These are phyloP conservation scores for Gobiocypris rarus DNA, from an alignment of 2,113 vertebrate genomes.

Conservation along the genomic window DNA sequence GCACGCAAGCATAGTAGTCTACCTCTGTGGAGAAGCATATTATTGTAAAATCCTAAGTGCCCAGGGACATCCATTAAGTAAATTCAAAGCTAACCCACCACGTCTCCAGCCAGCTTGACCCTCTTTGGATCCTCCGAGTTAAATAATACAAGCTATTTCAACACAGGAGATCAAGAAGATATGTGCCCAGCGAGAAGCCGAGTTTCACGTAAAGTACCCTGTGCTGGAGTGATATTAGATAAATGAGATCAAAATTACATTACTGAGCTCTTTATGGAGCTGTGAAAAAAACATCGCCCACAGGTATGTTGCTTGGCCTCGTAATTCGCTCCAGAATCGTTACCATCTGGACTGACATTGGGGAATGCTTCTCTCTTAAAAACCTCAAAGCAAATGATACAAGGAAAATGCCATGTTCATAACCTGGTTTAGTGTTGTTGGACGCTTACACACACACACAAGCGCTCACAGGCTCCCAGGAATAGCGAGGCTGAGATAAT, in stretches of 20 bases:
- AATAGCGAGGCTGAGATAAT: slow-evolving; percentile 42
- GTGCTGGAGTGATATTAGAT: slow-evolving; percentile 75
- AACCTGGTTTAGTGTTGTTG: slow-evolving; percentile 75
- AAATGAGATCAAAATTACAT: slow-evolving; percentile 84
- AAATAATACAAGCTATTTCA: slow-evolving; percentile 58
- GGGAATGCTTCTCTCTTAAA: slow-evolving; percentile 79
- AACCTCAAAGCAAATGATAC: slow-evolving; percentile 83
- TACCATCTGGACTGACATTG: slow-evolving; percentile 79
- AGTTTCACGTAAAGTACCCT: slow-evolving; percentile 68
- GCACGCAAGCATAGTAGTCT: slow-evolving; percentile 52
- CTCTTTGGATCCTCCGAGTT: slow-evolving; percentile 45
- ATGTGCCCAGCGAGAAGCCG: slow-evolving; percentile 64
- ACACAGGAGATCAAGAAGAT: slow-evolving; percentile 58
- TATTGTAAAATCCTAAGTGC: slow-evolving; percentile 54
- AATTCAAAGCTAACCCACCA: slow-evolving; percentile 61
- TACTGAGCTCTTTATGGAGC: slow-evolving; percentile 77
- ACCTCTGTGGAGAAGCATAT: slow-evolving; percentile 52
- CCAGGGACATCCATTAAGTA: slow-evolving; percentile 59
- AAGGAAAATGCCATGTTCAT: slow-evolving; percentile 77
- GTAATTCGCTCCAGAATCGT: slow-evolving; percentile 82
- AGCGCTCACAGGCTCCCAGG: slow-evolving; percentile 42
- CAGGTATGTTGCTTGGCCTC: slow-evolving; percentile 82
- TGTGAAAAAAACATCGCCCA: slow-evolving; percentile 79
- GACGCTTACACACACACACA: slow-evolving; percentile 41
- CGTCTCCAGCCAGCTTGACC: slow-evolving; percentile 55